A percentile compares a stretch with the other conserved stretches of the same genome.
phyloP scores from a whole-genome alignment of 2,888 invertebrate species.

The Dioctria linearis region DNA sequence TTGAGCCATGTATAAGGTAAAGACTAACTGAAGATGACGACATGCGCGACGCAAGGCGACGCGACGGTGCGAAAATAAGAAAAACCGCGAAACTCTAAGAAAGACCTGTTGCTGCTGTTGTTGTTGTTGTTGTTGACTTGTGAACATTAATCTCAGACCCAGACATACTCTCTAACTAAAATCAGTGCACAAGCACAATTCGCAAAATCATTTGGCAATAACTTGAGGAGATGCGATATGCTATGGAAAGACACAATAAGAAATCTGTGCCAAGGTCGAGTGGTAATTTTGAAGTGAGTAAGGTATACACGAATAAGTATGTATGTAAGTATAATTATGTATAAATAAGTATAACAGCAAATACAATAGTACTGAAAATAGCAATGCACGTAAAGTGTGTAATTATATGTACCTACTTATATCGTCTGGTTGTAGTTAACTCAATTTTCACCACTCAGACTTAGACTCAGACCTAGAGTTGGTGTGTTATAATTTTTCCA shows the following conservation, averaged over 20 bases:
- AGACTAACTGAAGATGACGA: not conserved
- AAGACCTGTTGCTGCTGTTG: not conserved
- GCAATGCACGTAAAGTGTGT: no score
- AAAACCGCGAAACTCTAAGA: not conserved
- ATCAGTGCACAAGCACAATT: not conserved
- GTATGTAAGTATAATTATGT: no score
- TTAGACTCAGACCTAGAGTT: no score
- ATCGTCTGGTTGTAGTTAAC: no score
- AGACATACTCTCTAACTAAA: not conserved
- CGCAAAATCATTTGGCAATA: slow-evolving; percentile 24
- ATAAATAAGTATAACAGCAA: no score
- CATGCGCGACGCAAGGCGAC: not conserved
- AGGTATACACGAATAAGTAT: not conserved
- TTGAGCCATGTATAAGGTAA: not conserved
- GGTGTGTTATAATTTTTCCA: no score
- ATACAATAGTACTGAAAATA: no score
- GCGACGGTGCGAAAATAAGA: not conserved
- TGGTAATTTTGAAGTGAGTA: slow-evolving; percentile 2
- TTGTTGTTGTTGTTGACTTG: no score
- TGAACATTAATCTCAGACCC: no score
- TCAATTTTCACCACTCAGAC: no score
- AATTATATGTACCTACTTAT: no score
- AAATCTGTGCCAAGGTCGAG: slow-evolving; percentile 57
- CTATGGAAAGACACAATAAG: not conserved
- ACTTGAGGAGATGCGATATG: slow-evolving; percentile 11